Base-by-base conservation (phyloP, 2,888 invertebrate genomes). In the Panopea generosa region DNA sequence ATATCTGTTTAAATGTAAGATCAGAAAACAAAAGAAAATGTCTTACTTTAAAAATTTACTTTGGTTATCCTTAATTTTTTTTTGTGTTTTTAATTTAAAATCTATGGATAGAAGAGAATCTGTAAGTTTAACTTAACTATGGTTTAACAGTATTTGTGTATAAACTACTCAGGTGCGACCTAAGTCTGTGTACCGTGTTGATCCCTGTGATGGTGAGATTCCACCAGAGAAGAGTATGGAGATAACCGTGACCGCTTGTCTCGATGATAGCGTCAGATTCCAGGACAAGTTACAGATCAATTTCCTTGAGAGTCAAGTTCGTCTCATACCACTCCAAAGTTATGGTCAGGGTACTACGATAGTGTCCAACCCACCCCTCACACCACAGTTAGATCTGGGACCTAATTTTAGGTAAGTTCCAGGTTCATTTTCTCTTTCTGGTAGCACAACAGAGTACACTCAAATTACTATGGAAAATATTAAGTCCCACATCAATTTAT, bases 331-430 rank as follows among this genome's bases (percentile, higher is more conserved):
- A 4, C 86, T 96, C 45, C 93, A 93, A 27, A 95, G 95, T 0
- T 94, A 93, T 74, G 96, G 96, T 16, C 92, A 94, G 50, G 96
- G 96, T 2, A 95, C 95, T 0, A 95, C 95, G 76, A 95, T 96
- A 74, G 85, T 94, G 26, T 94, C 95, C 16, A 94, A 95, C 52
- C 95, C 95, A 0, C 90, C 93, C 0, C 93, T 95, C 60, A 94
- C 94, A 47, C 94, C 94, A 24, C 92, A 88, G 22, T 93, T 95
- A 57, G 91, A 94, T 75, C 93, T 96, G 52, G 96, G 95, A 2
- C 93, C 94, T 2, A 93, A 95, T 86, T 95, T 96, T 85, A 95
- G 95, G 82, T 94, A 94, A 22, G 52, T n/a, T n/a, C n/a, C n/a
- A n/a, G n/a, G n/a, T n/a, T n/a, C n/a, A n/a, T 59, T 0, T 47